These are phyloP conservation scores for Cephalophus harveyi DNA, from an alignment of 2,113 vertebrate species.

Conservation along the genomic window DNA sequence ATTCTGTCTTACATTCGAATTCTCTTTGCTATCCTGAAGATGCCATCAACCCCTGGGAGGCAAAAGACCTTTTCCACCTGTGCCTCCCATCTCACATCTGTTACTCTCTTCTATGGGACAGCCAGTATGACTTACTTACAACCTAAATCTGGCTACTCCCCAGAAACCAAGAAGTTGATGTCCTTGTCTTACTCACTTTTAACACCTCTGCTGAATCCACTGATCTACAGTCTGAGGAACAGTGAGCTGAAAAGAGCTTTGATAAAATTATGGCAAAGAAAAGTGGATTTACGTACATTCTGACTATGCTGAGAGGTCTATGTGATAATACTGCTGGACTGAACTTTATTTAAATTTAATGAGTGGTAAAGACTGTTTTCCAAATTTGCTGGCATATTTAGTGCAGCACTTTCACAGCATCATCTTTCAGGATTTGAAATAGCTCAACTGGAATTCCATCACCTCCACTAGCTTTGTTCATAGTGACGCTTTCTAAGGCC, in stretches of 20 bases:
- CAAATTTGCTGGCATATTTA: no score
- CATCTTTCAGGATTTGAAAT: no score
- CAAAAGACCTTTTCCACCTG: slow-evolving; percentile 72
- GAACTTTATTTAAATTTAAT: neutral
- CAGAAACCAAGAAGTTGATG: slow-evolving; percentile 51
- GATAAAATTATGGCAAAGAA: neutral
- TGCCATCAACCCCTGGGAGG: slow-evolving; percentile 41
- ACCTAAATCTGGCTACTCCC: slow-evolving; percentile 56
- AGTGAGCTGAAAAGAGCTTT: slow-evolving; percentile 57
- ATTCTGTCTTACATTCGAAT: slow-evolving; percentile 59
- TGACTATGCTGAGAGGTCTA: neutral
- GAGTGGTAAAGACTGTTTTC: neutral
- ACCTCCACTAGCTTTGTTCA: no score
- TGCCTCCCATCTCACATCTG: slow-evolving; percentile 64
- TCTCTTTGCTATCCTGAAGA: slow-evolving; percentile 59
- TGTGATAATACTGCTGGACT: neutral
- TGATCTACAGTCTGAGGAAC: slow-evolving; percentile 63
- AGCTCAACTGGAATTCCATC: no score
- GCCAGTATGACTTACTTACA: slow-evolving; percentile 62
- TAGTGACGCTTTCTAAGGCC: no score
- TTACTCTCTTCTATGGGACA: slow-evolving; percentile 67
- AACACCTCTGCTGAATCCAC: slow-evolving; percentile 57
- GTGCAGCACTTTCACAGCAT: no score
- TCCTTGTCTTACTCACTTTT: slow-evolving; percentile 53
- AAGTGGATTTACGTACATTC: neutral